Base-by-base conservation (phyloP, 2,113 vertebrate genomes). In the Sinocyclocheilus anshuiensis region DNA sequence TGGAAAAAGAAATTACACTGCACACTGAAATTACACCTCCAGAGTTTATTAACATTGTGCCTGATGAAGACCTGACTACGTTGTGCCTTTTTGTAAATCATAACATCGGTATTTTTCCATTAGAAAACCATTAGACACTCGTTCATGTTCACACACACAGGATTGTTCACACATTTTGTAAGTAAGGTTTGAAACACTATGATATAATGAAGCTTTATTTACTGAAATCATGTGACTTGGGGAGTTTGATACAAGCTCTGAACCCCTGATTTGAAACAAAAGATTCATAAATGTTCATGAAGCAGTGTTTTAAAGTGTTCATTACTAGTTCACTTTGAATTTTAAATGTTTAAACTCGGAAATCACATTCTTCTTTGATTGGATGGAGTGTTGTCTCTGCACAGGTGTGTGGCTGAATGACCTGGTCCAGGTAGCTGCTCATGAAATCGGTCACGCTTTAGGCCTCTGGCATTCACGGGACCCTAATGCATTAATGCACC, bases 341-440 rank as follows among this genome's bases (percentile, higher is more conserved):
- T 18, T 16, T 1, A 67, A 33, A 69, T 67, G 65, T 69, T 65
- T 67, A 6, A 29, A 16, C 26, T 29, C 5, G 16, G 6, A 65
- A 29, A 13, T 29, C 12, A 15, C 24, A 29, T 26, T 71, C 0
- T 22, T 71, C 29, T 53, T 18, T 77, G 48, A 24, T 53, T 24
- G 50, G 12, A 77, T 53, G 22, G 53, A 0, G 2, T 82, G 42
- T 82, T 69, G n/a, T 83, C 24, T 65, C 39, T 57, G 22, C 24
- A 36, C 89, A 96, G 95, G 95, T 0, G 95, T 95, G 81, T 96
- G 95, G 96, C 90, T 96, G 0, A 96, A 96, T 22, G 95, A 96
- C 90, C 91, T 96, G 89, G 94, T 96, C 39, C 96, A 96, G 89
- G 95, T 96, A 15, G 96, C 95, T 0, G 96, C 96, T 11, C 96